phyloP scores from a whole-genome alignment of 2,113 vertebrate species.

The Theristicus caerulescens region DNA sequence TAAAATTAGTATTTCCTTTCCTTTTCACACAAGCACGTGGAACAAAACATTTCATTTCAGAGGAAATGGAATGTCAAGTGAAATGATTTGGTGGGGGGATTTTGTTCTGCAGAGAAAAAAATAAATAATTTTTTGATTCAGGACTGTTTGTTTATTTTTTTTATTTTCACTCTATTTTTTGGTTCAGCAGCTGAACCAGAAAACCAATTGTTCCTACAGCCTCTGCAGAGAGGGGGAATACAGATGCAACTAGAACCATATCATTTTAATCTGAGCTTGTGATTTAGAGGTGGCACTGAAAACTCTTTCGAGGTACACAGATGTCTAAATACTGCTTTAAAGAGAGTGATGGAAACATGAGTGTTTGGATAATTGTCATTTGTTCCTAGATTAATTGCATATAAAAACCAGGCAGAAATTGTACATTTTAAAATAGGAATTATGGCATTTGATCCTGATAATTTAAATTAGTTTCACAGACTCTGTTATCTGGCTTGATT shows the following conservation, averaged over 20 bases:
- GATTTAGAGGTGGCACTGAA: not conserved
- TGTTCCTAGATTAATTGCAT: not conserved
- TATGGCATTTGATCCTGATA: not conserved
- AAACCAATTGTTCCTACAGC: not conserved
- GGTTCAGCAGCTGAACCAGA: not conserved
- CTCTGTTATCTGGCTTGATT: not conserved
- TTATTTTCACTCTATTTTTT: not conserved
- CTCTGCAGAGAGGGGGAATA: not conserved
- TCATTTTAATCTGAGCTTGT: not conserved
- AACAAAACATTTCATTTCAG: constrained; percentile 9
- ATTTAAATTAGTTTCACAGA: constrained; percentile 18
- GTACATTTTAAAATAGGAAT: not conserved
- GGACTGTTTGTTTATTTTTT: not conserved
- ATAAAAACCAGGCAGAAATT: not conserved
- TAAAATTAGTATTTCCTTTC: not conserved
- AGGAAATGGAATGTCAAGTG: constrained; percentile 24
- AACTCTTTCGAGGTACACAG: not conserved
- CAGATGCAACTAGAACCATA: not conserved
- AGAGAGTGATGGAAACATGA: not conserved
- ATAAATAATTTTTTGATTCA: not conserved
- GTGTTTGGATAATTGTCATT: not conserved
- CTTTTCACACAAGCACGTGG: not conserved
- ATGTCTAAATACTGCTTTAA: not conserved
- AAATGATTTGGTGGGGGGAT: not conserved
- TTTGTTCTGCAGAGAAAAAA: not conserved